Evolutionary conservation across 2,888 invertebrate genomes (phyloP).

Genomic region (Drosophila fungiperda): DNA sequence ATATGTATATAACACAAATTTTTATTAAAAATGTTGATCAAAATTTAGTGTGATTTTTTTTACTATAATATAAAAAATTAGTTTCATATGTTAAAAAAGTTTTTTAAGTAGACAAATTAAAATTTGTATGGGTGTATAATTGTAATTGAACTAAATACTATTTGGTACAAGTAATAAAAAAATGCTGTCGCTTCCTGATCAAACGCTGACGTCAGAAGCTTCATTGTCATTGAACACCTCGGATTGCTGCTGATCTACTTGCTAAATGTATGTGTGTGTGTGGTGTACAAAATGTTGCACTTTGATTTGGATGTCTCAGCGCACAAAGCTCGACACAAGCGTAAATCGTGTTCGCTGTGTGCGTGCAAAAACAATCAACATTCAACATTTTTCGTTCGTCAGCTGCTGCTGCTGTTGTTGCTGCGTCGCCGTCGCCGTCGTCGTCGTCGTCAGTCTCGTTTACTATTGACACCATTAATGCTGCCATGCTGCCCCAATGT

Average conservation of each 20-base stretch:
- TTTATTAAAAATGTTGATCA: not conserved
- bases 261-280: conserved; percentile 33
- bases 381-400: conserved; percentile 52
- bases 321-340: not conserved
- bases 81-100: not conserved
- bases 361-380: conserved; percentile 70
- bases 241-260: conserved; percentile 9
- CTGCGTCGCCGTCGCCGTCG: conserved; percentile 1
- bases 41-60: not conserved
- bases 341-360: conserved; percentile 21
- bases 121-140: not conserved
- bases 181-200: conserved; percentile 17
- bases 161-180: not conserved
- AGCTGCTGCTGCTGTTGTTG: conserved; percentile 32
- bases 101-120: not conserved
- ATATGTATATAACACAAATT: too few species aligned
- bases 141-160: not conserved
- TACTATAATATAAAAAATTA: not conserved
- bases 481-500: conserved; percentile 74
- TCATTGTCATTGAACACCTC: not conserved
- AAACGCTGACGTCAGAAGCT: conserved; percentile 22
- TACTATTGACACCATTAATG: conserved; percentile 82
- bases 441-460: conserved; percentile 72
- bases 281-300: conserved; percentile 54
- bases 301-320: conserved; percentile 43